Conservation (phyloP, 2,113 vertebrate species). For the Perca schrenkii region DNA sequence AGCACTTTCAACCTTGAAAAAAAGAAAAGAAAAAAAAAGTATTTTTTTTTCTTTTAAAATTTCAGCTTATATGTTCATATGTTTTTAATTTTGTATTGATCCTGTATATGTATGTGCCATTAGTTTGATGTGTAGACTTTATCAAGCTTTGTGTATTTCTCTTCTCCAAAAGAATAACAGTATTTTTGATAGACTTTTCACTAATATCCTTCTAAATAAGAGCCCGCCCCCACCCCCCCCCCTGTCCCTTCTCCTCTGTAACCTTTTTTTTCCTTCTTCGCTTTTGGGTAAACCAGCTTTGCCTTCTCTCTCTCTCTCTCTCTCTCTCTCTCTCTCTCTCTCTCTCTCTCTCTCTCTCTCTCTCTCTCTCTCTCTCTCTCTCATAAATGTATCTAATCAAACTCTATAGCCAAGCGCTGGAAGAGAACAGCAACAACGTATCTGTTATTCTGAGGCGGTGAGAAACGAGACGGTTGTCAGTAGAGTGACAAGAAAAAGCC, state of each 20-base stretch:
- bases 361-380: background rate
- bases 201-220: slow-evolving; percentile 77
- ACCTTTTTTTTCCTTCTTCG: background rate
- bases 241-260: slow-evolving; percentile 12
- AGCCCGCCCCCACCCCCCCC: background rate
- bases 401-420: slow-evolving; percentile 50
- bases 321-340: slow-evolving; percentile 5
- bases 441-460: slow-evolving; percentile 17
- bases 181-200: slow-evolving; percentile 86
- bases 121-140: slow-evolving; percentile 86
- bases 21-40: slow-evolving; percentile 74
- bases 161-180: slow-evolving; percentile 86
- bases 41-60: slow-evolving; percentile 83
- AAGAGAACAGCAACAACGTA: slow-evolving; percentile 42
- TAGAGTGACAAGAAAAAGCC: slow-evolving; percentile 32
- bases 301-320: slow-evolving; percentile 20
- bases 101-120: slow-evolving; percentile 86
- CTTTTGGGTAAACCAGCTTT: slow-evolving; percentile 48
- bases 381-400: slow-evolving; percentile 47
- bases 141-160: slow-evolving; percentile 83
- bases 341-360: slow-evolving; percentile 1
- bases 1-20: slow-evolving; percentile 89
- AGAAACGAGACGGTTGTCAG: slow-evolving; percentile 20
- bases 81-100: slow-evolving; percentile 86
- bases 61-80: slow-evolving; percentile 86